Percentiles rank a stretch among this genome's conserved stretches.
Evolutionary conservation across 2,797 vertebrate species (phyloP).

Genomic region (Mico argentatus): DNA sequence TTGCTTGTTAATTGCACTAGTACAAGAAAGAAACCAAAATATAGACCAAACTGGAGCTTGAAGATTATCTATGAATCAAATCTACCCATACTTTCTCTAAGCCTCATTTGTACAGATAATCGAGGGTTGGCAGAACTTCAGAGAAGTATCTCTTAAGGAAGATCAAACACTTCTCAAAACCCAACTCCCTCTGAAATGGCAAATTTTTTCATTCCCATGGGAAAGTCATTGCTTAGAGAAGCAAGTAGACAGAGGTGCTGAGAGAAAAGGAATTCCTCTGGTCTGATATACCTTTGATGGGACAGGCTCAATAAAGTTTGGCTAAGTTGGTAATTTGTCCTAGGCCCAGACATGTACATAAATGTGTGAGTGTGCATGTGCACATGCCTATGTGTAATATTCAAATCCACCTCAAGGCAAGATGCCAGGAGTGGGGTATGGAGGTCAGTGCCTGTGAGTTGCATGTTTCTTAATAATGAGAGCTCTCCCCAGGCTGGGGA

Average conservation of each 20-base stretch:
- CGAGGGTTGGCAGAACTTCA: conserved; percentile 74
- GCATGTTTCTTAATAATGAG: conserved; percentile 57
- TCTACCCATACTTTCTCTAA: conserved; percentile 61
- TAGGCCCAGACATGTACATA: neutral
- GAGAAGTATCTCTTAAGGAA: conserved; percentile 71
- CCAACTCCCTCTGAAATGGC: conserved; percentile 67
- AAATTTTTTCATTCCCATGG: conserved; percentile 72
- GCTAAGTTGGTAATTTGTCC: conserved; percentile 11
- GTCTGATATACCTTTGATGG: conserved; percentile 55
- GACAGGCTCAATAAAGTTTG: neutral
- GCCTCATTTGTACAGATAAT: conserved; percentile 68
- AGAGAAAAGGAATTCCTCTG: conserved; percentile 18
- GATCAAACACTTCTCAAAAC: conserved; percentile 77
- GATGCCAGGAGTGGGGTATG: neutral
- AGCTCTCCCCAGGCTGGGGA: neutral
- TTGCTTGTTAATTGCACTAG: conserved; percentile 62
- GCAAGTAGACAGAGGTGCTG: conserved; percentile 53
- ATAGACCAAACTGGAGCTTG: conserved; percentile 43
- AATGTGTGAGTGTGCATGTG: neutral
- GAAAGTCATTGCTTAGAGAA: conserved; percentile 63
- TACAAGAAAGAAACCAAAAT: conserved; percentile 66
- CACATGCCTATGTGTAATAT: neutral
- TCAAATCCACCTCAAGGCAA: neutral
- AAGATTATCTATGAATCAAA: conserved; percentile 66
- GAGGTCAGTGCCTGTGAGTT: conserved; percentile 5